Conservation (phyloP, 2,888 invertebrate species). For the Diplazon laetatorius region DNA sequence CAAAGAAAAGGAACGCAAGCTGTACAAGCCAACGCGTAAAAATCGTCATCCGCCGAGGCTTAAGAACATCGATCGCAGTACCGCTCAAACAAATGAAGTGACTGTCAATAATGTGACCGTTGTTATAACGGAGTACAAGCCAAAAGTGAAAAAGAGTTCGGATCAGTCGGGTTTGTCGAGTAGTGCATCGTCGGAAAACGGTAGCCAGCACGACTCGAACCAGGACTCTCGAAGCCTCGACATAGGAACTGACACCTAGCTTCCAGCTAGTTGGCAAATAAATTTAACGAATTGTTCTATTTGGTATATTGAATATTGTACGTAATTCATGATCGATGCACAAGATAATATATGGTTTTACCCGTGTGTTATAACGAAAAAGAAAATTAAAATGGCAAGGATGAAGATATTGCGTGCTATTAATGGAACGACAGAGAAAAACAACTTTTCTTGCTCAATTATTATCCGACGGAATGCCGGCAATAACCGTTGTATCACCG, state of each 20-base stretch:
- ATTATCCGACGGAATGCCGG: conserved; percentile 49
- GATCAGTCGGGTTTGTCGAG: conserved; percentile 83
- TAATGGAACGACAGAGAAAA: conserved; percentile 65
- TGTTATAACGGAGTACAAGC: conserved; percentile 97
- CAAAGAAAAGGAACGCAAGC: conserved; percentile 78
- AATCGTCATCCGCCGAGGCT: conserved; percentile 89
- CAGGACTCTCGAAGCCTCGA: conserved; percentile 83
- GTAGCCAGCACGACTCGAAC: conserved; percentile 83
- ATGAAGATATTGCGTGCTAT: conserved; percentile 74
- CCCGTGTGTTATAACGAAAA: conserved; percentile 44
- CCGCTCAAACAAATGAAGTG: conserved; percentile 96
- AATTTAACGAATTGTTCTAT: conserved; percentile 62
- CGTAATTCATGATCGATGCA: conserved; percentile 68
- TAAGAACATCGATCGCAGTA: conserved; percentile 96
- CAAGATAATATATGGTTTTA: conserved; percentile 58
- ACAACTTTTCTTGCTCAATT: conserved; percentile 62
- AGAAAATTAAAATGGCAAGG: conserved; percentile 40
- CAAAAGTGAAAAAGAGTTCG: conserved; percentile 85
- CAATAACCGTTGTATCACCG: conserved; percentile 49
- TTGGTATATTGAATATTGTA: conserved; percentile 75
- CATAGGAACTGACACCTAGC: conserved; percentile 81
- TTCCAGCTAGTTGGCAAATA: conserved; percentile 64
- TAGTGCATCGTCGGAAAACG: conserved; percentile 83
- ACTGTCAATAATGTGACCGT: conserved; percentile 99
- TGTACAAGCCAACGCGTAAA: conserved; percentile 80